phyloP scores from a whole-genome alignment of 2,113 vertebrate genomes.

The Pachyramphus minor region DNA sequence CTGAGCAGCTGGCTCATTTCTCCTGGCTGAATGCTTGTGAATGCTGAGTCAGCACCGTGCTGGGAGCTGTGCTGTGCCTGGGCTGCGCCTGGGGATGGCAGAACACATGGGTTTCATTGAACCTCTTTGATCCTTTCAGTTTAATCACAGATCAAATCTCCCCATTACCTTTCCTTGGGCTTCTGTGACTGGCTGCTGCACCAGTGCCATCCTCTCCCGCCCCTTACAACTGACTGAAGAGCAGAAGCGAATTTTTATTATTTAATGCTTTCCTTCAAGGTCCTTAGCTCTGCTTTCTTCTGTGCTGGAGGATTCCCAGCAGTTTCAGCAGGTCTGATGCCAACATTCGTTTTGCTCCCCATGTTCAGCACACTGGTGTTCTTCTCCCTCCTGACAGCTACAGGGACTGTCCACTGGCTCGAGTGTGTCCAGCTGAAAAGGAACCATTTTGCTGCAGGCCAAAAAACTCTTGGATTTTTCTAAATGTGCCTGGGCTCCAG shows the following conservation, averaged over 20 bases:
- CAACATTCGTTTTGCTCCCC: not conserved
- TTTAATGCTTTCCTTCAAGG: not conserved
- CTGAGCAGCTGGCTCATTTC: not conserved
- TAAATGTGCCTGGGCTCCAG: not conserved
- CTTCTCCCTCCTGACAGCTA: not conserved
- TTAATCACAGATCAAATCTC: not conserved
- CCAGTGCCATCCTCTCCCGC: not conserved
- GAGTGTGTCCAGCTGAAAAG: not conserved
- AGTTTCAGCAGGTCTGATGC: not conserved
- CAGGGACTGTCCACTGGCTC: not conserved
- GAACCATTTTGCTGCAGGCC: not conserved
- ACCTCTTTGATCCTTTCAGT: not conserved
- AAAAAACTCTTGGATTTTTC: not conserved
- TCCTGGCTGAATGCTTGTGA: not conserved
- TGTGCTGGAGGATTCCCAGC: not conserved
- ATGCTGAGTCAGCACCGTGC: not conserved
- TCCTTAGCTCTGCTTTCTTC: not conserved
- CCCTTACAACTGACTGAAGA: not conserved
- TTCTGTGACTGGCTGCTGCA: not conserved
- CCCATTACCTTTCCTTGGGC: not conserved
- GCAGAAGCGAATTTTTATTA: not conserved
- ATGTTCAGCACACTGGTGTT: not conserved
- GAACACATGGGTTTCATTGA: not conserved
- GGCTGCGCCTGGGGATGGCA: not conserved
- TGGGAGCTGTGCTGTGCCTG: not conserved